phyloP scores from a whole-genome alignment of 2,888 invertebrate species.

The Machimus rusticus region DNA sequence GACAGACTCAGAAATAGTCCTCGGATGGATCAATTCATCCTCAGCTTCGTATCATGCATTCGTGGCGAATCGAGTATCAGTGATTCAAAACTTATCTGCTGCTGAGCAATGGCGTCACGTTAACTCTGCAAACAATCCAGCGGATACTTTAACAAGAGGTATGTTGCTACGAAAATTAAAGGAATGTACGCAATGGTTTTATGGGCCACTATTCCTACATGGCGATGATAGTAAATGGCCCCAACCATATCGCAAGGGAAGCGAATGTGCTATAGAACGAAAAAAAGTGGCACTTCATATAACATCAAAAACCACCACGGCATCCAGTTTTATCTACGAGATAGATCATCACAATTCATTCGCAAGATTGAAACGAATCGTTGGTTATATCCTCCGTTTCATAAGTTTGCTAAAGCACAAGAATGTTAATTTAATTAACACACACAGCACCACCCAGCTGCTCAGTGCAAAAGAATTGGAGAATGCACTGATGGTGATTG shows the following conservation, averaged over 20 bases:
- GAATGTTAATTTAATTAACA: no score
- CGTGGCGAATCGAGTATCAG: not conserved
- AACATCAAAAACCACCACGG: not conserved
- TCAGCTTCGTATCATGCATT: not conserved
- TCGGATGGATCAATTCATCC: not conserved
- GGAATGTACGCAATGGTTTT: not conserved
- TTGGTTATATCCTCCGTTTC: no score
- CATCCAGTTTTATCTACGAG: no score
- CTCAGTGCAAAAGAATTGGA: no score
- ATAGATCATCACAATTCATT: no score
- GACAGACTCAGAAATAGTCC: not conserved
- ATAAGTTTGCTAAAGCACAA: no score
- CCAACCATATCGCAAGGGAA: not conserved
- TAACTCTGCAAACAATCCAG: not conserved
- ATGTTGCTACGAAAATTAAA: not conserved
- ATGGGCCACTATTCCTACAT: not conserved
- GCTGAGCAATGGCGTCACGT: not conserved
- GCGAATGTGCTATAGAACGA: not conserved
- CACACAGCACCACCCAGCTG: no score
- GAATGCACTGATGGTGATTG: no score
- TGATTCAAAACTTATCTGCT: not conserved
- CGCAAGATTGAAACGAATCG: no score
- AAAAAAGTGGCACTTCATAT: not conserved
- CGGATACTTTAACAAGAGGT: not conserved
- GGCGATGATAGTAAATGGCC: not conserved